Evolutionary conservation across 30 jellyfish, hydroid and myxozoan genomes (phyloP).

Genomic region (Hydractinia symbiolongicarpus): DNA sequence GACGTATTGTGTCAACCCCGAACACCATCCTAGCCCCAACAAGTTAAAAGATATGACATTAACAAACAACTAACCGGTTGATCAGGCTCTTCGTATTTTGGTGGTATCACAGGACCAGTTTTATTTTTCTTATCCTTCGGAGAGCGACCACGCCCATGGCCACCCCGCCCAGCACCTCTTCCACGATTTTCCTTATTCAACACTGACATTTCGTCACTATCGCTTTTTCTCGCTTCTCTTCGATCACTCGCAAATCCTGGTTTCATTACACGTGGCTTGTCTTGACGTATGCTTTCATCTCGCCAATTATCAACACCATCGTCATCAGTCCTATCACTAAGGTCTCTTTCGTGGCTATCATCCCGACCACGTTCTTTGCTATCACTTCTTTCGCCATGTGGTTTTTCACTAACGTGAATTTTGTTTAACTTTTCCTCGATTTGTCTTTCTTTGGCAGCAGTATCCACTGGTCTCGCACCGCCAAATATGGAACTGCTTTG

Average conservation of each 20-base stretch:
- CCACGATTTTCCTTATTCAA: neutral
- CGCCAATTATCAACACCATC: slow-evolving; percentile 47
- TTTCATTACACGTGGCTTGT: slow-evolving; percentile 45
- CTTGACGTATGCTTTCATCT: slow-evolving; percentile 40
- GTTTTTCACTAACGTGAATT: slow-evolving; percentile 6
- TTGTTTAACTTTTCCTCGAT: slow-evolving; percentile 55
- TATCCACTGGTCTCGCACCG: slow-evolving; percentile 96
- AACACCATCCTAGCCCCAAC: neutral
- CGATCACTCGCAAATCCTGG: slow-evolving; percentile 21
- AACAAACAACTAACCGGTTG: slow-evolving; percentile 27
- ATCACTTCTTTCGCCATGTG: slow-evolving; percentile 11
- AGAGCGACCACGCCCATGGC: slow-evolving; percentile 24
- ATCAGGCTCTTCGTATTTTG: slow-evolving; percentile 41
- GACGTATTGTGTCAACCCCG: neutral
- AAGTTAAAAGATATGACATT: neutral
- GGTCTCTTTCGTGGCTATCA: slow-evolving; percentile 15
- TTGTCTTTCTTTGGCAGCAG: slow-evolving; percentile 76
- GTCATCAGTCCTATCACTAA: neutral
- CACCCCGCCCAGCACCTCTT: slow-evolving; percentile 1
- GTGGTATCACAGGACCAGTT: slow-evolving; percentile 16
- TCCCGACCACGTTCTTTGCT: slow-evolving; percentile 3
- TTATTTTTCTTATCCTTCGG: slow-evolving; percentile 16
- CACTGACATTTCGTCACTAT: neutral
- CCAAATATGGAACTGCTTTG: slow-evolving; percentile 79
- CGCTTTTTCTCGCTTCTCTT: neutral